Evolutionary conservation across 1,140 invertebrate species (phyloP).

Genomic region (Lordiphosa clarofinis): DNA sequence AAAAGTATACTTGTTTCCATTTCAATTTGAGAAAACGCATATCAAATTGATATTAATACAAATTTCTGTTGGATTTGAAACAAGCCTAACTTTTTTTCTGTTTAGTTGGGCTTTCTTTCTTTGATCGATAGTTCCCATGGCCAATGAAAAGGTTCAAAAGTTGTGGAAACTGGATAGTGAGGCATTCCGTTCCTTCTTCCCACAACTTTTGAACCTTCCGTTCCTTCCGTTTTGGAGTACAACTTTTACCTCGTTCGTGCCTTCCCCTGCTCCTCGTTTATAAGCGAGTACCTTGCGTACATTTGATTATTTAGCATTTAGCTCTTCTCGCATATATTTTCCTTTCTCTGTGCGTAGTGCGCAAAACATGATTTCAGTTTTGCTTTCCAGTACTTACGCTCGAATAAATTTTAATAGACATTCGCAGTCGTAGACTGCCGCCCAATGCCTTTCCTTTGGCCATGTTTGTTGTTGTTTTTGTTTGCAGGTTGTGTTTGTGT

Average conservation of each 20-base stretch:
- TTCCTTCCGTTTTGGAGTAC: constrained; percentile 5
- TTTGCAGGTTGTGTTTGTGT: constrained; percentile 38
- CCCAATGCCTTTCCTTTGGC: background rate
- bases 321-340: constrained; percentile 65
- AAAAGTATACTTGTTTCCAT: too few relatives aligned
- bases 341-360: constrained; percentile 51
- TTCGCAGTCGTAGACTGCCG: constrained; percentile 53
- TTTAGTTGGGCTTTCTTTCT: too few relatives aligned
- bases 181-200: too few relatives aligned
- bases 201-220: constrained; percentile 8
- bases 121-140: too few relatives aligned
- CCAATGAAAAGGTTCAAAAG: too few relatives aligned
- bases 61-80: too few relatives aligned
- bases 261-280: background rate
- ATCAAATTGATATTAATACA: too few relatives aligned
- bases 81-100: too few relatives aligned
- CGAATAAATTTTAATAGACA: constrained; percentile 78
- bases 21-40: too few relatives aligned
- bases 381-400: constrained; percentile 70
- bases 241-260: constrained; percentile 2
- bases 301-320: constrained; percentile 76
- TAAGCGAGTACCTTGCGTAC: constrained; percentile 35
- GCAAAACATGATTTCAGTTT: constrained; percentile 74
- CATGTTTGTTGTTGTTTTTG: background rate
- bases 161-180: too few relatives aligned